phyloP scores from a whole-genome alignment of 2,888 invertebrate species.

The Pseudococcus longispinus region DNA sequence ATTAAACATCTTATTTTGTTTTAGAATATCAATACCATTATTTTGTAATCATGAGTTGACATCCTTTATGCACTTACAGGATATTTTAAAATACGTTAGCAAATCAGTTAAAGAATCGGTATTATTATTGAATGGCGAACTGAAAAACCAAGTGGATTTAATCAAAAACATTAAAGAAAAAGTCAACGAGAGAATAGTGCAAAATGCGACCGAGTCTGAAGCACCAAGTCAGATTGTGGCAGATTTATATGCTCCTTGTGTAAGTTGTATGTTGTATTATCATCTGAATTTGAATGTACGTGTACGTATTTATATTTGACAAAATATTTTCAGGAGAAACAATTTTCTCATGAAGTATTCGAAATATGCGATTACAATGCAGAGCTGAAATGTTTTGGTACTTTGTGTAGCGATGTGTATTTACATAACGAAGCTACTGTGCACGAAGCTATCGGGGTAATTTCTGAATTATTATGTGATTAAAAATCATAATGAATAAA shows the following conservation, averaged over 20 bases:
- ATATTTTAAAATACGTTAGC: conserved; percentile 51
- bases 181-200: conserved; percentile 16
- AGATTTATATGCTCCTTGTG: conserved; percentile 48
- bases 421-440: conserved; percentile 79
- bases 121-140: conserved; percentile 47
- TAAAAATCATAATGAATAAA: not conserved
- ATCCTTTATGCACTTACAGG: conserved; percentile 10
- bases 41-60: not conserved
- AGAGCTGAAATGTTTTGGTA: conserved; percentile 58
- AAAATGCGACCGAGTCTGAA: conserved; percentile 15
- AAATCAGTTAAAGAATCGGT: conserved; percentile 48
- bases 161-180: conserved; percentile 45
- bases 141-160: conserved; percentile 28
- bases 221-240: conserved; percentile 31
- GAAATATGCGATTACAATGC: conserved; percentile 49
- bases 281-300: not conserved
- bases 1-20: not conserved
- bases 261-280: not conserved
- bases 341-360: conserved; percentile 17
- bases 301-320: not conserved
- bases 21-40: not conserved
- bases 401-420: conserved; percentile 68
- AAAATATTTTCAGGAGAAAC: not conserved
- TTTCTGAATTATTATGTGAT: not conserved
- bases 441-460: conserved; percentile 69